These are phyloP conservation scores for Pelusios castaneus DNA, from an alignment of 2,113 vertebrate genomes.

Conservation along the genomic window DNA sequence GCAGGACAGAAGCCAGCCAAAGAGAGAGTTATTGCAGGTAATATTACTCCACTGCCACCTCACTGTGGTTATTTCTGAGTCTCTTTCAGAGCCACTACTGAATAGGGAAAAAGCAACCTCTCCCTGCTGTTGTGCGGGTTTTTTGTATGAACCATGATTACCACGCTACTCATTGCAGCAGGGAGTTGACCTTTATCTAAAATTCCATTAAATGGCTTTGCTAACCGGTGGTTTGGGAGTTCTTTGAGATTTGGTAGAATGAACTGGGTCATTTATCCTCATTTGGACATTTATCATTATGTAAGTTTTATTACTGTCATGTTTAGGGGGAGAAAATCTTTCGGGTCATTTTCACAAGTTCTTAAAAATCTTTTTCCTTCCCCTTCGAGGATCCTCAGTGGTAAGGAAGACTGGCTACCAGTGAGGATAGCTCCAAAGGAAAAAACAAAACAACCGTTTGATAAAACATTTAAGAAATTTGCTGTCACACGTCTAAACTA, in stretches of 20 bases:
- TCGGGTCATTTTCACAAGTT: neutral
- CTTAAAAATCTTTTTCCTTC: neutral
- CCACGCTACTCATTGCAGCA: conserved; percentile 25
- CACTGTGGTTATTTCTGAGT: accelerated
- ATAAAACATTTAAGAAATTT: no score
- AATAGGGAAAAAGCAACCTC: neutral
- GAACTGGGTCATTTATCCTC: conserved; percentile 55
- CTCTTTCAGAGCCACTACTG: neutral
- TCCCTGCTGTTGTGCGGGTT: neutral
- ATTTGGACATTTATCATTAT: neutral
- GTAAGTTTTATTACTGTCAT: conserved; percentile 16
- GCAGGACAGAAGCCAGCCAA: accelerated
- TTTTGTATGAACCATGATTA: neutral
- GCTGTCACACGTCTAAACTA: neutral
- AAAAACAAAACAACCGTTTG: no score
- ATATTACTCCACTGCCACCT: neutral
- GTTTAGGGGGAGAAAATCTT: neutral
- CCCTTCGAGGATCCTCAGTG: neutral
- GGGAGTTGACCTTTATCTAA: conserved; percentile 62
- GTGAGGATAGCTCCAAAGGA: neutral
- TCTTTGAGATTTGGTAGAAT: conserved; percentile 27
- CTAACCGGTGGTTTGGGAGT: conserved; percentile 42
- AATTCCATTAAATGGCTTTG: conserved; percentile 65
- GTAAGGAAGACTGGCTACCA: neutral
- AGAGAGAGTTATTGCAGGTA: neutral